Evolutionary conservation across 92 coral and sea anemone species (phyloP), one percentile per base, ranked within the genome.

Genomic region (Porites rus): DNA sequence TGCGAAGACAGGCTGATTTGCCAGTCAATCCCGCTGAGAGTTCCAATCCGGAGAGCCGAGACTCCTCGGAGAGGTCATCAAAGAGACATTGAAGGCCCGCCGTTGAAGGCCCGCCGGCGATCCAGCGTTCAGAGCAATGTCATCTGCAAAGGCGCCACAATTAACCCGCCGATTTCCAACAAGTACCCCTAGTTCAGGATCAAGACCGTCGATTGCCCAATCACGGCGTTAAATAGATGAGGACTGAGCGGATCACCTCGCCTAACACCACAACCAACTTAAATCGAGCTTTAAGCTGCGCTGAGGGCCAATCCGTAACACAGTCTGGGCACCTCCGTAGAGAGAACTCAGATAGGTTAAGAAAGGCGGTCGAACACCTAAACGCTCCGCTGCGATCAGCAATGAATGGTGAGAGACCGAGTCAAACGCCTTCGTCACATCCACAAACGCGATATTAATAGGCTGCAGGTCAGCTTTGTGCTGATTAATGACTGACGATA

Each of bases 201-300:
- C 59, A 8, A 2, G 12, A 8, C 12, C 12, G 9, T 8, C 9
- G 9, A 53, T 8, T 8, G 59, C 52, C 79, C 43, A 54, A 65
- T 72, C 62, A 19, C 72, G 9, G 78, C 78, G 50, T 83, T 83
- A 28, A 72, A 59, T 10, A 82, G 19, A 25, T 77, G 82, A 7
- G 19, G 21, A 21, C 51, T 18, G 19, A 82, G 46, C 6, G 79
- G 87, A 64, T 72, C 87, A 4, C 72, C 87, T 63, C 58, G 87
- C 22, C 66, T 24, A 3, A 83, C 87, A 12, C 13, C 10, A 9
- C 13, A 56, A 73, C 5, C 4, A 20, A 6, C 10, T 51, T 73
- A 10, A 61, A 20, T 19, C 10, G 21, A 53, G 10, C 58, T 7
- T 53, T 53, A 3, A 53, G 59, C 61, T 51, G 8, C 56, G 31